phyloP scores from a whole-genome alignment of 2,797 vertebrate species.

The Sparus aurata region DNA sequence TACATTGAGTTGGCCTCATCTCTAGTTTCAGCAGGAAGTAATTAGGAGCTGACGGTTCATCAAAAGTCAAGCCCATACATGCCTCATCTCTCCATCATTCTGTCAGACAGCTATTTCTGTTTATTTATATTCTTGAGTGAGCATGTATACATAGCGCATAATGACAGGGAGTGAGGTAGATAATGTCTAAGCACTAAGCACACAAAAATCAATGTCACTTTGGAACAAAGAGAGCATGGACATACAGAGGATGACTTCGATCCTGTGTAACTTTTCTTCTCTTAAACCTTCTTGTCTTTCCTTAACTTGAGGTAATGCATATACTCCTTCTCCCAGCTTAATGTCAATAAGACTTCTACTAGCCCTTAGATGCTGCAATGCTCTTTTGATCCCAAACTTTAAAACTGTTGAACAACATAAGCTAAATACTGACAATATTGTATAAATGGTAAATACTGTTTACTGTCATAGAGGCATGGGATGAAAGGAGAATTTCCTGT shows the following conservation, averaged over 20 bases:
- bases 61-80: slow-evolving; percentile 74
- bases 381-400: background rate
- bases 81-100: slow-evolving; percentile 79
- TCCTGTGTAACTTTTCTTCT: slow-evolving; percentile 37
- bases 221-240: slow-evolving; percentile 60
- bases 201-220: slow-evolving; percentile 72
- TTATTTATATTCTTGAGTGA: slow-evolving; percentile 72
- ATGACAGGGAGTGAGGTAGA: slow-evolving; percentile 49
- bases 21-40: slow-evolving; percentile 80
- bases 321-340: slow-evolving; percentile 20
- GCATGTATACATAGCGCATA: slow-evolving; percentile 56
- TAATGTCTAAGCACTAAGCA: slow-evolving; percentile 54
- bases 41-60: slow-evolving; percentile 78
- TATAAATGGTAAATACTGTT: background rate
- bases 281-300: slow-evolving; percentile 45
- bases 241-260: slow-evolving; percentile 52
- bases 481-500: no score
- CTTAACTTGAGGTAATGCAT: slow-evolving; percentile 38
- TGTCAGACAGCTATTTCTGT: slow-evolving; percentile 76
- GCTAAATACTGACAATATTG: background rate
- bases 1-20: slow-evolving; percentile 55
- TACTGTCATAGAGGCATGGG: no score
- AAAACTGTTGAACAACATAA: background rate
- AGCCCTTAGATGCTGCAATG: background rate
- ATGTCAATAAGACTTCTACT: slow-evolving; percentile 4